Conservation (phyloP, 2,888 invertebrate species). For the Drosophila lutescens region DNA sequence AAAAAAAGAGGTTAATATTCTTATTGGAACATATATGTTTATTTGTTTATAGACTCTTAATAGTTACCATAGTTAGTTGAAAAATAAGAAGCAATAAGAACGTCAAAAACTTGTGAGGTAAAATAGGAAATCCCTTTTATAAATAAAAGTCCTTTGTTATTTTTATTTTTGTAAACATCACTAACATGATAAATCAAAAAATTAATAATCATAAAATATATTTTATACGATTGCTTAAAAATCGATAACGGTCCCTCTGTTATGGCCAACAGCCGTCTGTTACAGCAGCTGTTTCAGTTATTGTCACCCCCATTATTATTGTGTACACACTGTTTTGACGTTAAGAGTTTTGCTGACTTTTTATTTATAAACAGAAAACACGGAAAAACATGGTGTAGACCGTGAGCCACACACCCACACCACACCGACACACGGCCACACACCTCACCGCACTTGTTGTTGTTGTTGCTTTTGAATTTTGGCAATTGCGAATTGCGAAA, state of each 20-base stretch:
- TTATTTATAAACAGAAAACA: conserved; percentile 43
- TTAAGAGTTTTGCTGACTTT: conserved; percentile 34
- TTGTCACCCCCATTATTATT: conserved; percentile 25
- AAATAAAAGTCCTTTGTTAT: too few species aligned
- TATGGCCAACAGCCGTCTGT: not conserved
- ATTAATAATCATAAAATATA: not conserved
- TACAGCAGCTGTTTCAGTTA: conserved; percentile 33
- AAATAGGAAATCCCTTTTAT: too few species aligned
- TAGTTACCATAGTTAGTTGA: too few species aligned
- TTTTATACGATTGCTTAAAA: not conserved
- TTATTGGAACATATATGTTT: too few species aligned
- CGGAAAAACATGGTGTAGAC: conserved; percentile 29
- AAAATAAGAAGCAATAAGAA: too few species aligned
- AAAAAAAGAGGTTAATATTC: too few species aligned
- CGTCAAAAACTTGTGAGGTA: too few species aligned
- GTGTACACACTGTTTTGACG: conserved; percentile 41
- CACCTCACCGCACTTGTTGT: conserved; percentile 13
- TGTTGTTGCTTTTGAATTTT: conserved; percentile 6
- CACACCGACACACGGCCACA: conserved; percentile 19
- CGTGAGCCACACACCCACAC: conserved; percentile 22
- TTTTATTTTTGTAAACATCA: too few species aligned
- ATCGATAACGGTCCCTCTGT: not conserved
- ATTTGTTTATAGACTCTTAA: too few species aligned
- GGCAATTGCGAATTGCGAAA: conserved; percentile 4
- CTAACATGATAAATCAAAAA: not conserved